Evolutionary conservation across 2,888 invertebrate genomes (phyloP).

Genomic region (Aleiodes alternator): DNA sequence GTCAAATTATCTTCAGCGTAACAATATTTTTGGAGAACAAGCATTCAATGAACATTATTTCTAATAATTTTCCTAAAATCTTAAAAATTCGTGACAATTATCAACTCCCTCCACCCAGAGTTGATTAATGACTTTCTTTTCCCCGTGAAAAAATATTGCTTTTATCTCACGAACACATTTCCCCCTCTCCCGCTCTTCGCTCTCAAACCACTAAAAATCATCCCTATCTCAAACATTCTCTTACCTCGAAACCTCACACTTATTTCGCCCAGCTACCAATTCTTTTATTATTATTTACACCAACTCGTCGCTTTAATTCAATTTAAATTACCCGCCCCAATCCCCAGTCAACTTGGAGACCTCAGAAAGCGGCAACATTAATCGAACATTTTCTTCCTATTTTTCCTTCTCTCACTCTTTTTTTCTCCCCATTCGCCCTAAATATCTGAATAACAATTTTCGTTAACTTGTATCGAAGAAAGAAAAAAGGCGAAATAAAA

Average conservation of each 20-base stretch:
- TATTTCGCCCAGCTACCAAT: constrained; percentile 22
- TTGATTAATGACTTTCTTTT: constrained; percentile 17
- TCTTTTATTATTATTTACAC: constrained; percentile 31
- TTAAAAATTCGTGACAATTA: constrained; percentile 15
- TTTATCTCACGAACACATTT: constrained; percentile 44
- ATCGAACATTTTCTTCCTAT: constrained; percentile 33
- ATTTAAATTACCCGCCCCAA: constrained; percentile 33
- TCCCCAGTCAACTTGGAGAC: constrained; percentile 1
- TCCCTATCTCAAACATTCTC: constrained; percentile 19
- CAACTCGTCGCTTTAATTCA: constrained; percentile 33
- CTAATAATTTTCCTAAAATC: not conserved
- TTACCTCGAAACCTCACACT: constrained; percentile 4
- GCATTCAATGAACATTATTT: too few relatives aligned
- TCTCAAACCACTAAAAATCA: not conserved
- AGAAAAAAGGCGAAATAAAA: not conserved
- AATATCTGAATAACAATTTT: constrained; percentile 37
- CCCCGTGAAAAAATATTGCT: constrained; percentile 47
- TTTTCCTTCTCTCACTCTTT: constrained; percentile 13
- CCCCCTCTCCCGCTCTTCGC: constrained; percentile 16
- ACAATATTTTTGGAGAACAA: too few relatives aligned
- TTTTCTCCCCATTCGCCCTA: constrained; percentile 19
- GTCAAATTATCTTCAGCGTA: too few relatives aligned
- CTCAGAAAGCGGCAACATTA: constrained; percentile 12
- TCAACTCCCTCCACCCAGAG: not conserved
- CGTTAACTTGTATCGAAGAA: constrained; percentile 7